These are phyloP conservation scores for Meloidogyne chitwoodi DNA, from an alignment of 1,140 invertebrate genomes.

Conservation along the genomic window DNA sequence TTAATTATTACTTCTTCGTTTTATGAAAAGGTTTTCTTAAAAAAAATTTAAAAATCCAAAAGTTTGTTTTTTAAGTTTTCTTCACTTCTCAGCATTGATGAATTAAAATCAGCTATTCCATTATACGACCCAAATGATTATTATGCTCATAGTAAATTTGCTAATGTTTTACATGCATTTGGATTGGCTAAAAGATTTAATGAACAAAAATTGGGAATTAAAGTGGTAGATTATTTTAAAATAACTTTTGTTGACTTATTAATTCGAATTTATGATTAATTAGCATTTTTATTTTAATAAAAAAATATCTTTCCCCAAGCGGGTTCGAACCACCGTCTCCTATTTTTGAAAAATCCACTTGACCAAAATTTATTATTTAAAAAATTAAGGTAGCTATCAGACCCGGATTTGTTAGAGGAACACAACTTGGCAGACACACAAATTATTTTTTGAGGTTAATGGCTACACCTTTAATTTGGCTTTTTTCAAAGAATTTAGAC, in stretches of 20 bases:
- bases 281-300: too few species aligned
- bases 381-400: not conserved
- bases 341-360: too few species aligned
- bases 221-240: not conserved
- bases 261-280: too few species aligned
- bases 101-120: not conserved
- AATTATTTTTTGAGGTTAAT: slow-evolving; percentile 24
- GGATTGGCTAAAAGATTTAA: slow-evolving; percentile 15
- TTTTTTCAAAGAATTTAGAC: slow-evolving; percentile 34
- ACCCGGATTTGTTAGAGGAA: slow-evolving; percentile 41
- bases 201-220: not conserved
- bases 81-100: slow-evolving; percentile 8
- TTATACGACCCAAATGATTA: slow-evolving; percentile 12
- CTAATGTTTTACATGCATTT: slow-evolving; percentile 37
- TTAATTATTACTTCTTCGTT: slow-evolving; percentile 34
- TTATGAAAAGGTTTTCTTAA: slow-evolving; percentile 36
- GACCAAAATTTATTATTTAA: not conserved
- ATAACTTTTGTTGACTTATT: not conserved
- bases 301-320: too few species aligned
- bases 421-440: slow-evolving; percentile 36
- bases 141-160: slow-evolving; percentile 38
- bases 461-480: slow-evolving; percentile 33
- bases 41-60: not conserved
- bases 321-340: too few species aligned
- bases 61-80: not conserved